phyloP scores from a whole-genome alignment of 2,797 vertebrate species.

The Lophius americanus region DNA sequence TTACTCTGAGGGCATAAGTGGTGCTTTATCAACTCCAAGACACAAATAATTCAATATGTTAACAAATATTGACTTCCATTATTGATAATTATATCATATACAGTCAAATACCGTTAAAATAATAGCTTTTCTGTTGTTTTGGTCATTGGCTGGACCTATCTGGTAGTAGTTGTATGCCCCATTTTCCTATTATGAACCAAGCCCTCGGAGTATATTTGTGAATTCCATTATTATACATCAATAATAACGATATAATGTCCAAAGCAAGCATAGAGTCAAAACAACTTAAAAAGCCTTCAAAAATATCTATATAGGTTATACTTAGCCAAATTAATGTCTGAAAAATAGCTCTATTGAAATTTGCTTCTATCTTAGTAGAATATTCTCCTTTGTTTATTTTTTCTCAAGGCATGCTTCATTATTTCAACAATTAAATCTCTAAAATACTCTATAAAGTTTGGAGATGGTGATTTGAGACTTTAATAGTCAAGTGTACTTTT shows the following conservation, averaged over 20 bases:
- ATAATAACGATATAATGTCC: conserved; percentile 13
- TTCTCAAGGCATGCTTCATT: conserved; percentile 32
- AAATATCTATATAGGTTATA: conserved; percentile 39
- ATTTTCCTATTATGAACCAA: conserved; percentile 37
- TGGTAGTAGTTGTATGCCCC: conserved; percentile 34
- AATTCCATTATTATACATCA: conserved; percentile 30
- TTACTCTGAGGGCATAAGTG: conserved; percentile 81
- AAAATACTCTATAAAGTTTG: conserved; percentile 15
- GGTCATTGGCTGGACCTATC: conserved; percentile 24
- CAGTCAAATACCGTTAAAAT: conserved; percentile 26
- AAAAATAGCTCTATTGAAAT: conserved; percentile 46
- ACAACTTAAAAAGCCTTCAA: conserved; percentile 39
- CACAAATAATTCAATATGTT: conserved; percentile 35
- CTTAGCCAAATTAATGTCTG: conserved; percentile 39
- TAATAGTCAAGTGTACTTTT: conserved; percentile 30
- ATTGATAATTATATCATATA: conserved; percentile 31
- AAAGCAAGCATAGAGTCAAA: conserved; percentile 42
- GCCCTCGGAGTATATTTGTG: conserved; percentile 53
- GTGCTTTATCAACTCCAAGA: conserved; percentile 39
- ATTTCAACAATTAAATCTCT: conserved; percentile 24
- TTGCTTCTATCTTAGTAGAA: conserved; percentile 27
- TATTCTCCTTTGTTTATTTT: conserved; percentile 26
- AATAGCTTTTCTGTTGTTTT: conserved; percentile 33
- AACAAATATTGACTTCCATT: conserved; percentile 41
- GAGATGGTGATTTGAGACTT: conserved; percentile 27